A percentile compares a stretch with the other conserved stretches of the same genome.
Conservation (phyloP, 2,797 vertebrate genomes). For the Phylloscopus collybita region DNA sequence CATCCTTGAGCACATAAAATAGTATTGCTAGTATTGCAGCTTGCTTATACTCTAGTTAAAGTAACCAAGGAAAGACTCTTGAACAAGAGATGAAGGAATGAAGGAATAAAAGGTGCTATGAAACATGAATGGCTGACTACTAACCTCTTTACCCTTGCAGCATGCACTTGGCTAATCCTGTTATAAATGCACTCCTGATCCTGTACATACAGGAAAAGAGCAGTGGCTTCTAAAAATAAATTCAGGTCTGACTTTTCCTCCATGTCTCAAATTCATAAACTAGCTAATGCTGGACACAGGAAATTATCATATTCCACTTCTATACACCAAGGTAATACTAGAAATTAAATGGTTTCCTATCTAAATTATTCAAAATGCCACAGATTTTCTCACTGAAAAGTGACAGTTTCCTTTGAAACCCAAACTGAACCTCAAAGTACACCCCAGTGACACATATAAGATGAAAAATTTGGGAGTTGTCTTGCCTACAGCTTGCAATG, state of each 20-base stretch:
- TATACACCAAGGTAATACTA: not conserved
- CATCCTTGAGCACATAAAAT: not conserved
- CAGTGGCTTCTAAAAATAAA: not conserved
- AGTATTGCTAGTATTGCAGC: not conserved
- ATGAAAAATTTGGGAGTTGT: not conserved
- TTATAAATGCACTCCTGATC: not conserved
- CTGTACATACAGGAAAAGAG: not conserved
- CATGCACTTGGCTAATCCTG: not conserved
- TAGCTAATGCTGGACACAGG: not conserved
- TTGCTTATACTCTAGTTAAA: not conserved
- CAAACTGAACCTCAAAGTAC: not conserved
- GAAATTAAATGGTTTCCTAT: not conserved
- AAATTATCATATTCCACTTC: not conserved
- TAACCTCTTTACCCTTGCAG: not conserved
- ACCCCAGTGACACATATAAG: rapidly evolving
- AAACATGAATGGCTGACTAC: not conserved
- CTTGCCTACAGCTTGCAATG: not conserved
- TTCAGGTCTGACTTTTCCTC: not conserved
- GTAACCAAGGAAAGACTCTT: not conserved
- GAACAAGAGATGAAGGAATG: not conserved
- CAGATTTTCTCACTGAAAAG: not conserved
- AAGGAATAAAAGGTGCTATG: not conserved
- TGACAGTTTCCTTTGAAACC: not conserved
- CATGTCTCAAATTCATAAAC: not conserved
- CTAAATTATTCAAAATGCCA: not conserved